Evolutionary conservation across 2,888 invertebrate species (phyloP), one percentile per base, ranked within the genome.

Genomic region (Euzophera pinguis): DNA sequence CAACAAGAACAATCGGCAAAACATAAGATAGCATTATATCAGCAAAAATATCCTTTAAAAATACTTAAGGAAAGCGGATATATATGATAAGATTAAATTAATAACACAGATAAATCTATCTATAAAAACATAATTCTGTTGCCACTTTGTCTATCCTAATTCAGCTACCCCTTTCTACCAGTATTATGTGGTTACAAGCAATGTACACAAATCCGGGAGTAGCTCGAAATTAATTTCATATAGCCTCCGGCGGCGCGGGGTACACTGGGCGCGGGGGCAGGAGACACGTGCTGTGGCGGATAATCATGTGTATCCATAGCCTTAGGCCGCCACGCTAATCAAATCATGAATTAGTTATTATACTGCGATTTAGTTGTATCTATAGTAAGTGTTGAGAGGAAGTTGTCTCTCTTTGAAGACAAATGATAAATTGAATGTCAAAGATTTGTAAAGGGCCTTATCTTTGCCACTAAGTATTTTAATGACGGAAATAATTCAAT

Each of bases 171-270:
- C 67, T 51, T 61, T 69, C 55, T 69, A 55, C 59, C 47, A 49
- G 55, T 59, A 56, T 59, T 56, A 62, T 64, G 64, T 62, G 61
- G 64, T 62, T 65, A 66, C 67, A 68, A 65, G 68, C 70, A 79
- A 69, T 79, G 88, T 84, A 87, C 81, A 90, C 85, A 88, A 82
- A 80, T 81, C 78, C 69, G 69, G 69, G 64, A 65, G 68, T 57
- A 67, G 69, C 81, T 81, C 73, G 76, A 89, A 90, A 90, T 89
- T 90, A 90, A 90, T 89, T 89, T 84, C 80, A 74, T 72, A 81
- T 83, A 77, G 86, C 89, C 81, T 53, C 56, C 74, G 84, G 64
- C 61, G 54, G n/a, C 56, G 50, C n/a, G 58, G 59, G 59, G 60
- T 54, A 39, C 52, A 52, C 22, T 47, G 47, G 54, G 55, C 45